Evolutionary conservation across 1,140 invertebrate genomes (phyloP).

Genomic region (Ctenoplectra terminalis): DNA sequence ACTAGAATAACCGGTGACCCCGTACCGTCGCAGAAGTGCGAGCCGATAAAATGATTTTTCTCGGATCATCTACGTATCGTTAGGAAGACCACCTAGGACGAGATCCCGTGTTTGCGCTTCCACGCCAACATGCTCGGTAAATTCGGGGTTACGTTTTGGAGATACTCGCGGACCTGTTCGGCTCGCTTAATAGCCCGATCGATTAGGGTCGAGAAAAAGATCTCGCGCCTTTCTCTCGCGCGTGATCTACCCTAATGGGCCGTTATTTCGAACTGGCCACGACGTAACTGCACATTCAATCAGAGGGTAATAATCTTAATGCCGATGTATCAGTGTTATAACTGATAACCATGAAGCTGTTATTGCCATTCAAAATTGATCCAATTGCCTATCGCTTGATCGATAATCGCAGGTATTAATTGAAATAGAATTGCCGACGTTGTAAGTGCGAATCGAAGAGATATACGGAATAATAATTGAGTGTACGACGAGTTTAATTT

Average conservation of each 20-base stretch:
- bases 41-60: constrained; percentile 38
- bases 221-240: constrained; percentile 24
- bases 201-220: constrained; percentile 61
- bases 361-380: not conserved
- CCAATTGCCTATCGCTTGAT: not conserved
- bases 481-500: not conserved
- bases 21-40: not conserved
- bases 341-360: constrained; percentile 61
- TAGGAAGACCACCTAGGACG: constrained; percentile 59
- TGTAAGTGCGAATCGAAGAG: not conserved
- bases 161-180: constrained; percentile 56
- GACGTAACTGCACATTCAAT: constrained; percentile 66
- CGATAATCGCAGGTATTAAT: not conserved
- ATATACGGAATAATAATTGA: not conserved
- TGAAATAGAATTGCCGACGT: not conserved
- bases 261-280: constrained; percentile 3
- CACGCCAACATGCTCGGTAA: constrained; percentile 35
- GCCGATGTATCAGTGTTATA: constrained; percentile 49
- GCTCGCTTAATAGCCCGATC: constrained; percentile 65
- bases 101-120: constrained; percentile 18
- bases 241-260: constrained; percentile 56
- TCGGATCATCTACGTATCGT: constrained; percentile 27
- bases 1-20: constrained; percentile 30
- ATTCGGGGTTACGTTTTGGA: constrained; percentile 57
- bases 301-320: constrained; percentile 61